Evolutionary conservation across 2,888 invertebrate species (phyloP).

Genomic region (Lottia scabra): DNA sequence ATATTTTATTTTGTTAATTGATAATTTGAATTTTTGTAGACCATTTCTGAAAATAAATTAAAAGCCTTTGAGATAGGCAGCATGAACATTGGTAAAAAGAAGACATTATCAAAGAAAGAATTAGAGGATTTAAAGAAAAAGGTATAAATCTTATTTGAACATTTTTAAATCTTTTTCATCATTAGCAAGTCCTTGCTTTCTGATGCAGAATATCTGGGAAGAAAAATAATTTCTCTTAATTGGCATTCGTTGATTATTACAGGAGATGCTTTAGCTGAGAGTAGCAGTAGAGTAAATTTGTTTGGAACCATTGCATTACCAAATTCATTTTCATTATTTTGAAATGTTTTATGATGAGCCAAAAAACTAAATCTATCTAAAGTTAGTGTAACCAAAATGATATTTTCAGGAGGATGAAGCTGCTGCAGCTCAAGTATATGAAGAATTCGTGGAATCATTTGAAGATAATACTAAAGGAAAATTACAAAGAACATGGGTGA

Average conservation of each 20-base stretch:
- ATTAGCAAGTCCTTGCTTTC: no score
- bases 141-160: conserved; percentile 38
- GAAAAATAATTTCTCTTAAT: no score
- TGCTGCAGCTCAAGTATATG: conserved; percentile 79
- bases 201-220: neutral
- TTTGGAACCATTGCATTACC: no score
- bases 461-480: conserved; percentile 77
- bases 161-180: no score
- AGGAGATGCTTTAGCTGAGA: no score
- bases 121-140: conserved; percentile 62
- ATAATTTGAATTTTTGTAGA: conserved; percentile 25
- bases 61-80: conserved; percentile 64
- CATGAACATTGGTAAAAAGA: conserved; percentile 60
- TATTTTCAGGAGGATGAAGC: conserved; percentile 70
- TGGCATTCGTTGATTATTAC: no score
- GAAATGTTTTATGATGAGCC: no score
- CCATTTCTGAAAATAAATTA: conserved; percentile 60
- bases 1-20: no score
- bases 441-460: conserved; percentile 97
- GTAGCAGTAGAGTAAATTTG: no score
- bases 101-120: conserved; percentile 57
- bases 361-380: no score
- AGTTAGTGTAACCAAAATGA: no score
- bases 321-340: no score
- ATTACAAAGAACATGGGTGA: conserved; percentile 91